Conservation (phyloP, 2,888 invertebrate genomes). For the Caenorhabditis sp. region DNA sequence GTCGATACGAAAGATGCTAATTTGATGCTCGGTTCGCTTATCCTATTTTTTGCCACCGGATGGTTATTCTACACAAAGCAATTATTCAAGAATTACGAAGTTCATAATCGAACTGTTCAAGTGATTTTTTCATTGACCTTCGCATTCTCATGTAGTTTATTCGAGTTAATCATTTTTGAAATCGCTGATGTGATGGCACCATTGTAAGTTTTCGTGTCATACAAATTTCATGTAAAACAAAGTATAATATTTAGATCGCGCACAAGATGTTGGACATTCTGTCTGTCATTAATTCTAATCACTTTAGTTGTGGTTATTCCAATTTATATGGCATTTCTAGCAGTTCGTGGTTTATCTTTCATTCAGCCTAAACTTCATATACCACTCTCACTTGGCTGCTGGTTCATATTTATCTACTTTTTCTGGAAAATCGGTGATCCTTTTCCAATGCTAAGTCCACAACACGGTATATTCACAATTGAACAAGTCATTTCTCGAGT, state of each 20-base stretch:
- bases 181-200: conserved; percentile 91
- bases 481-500: conserved; percentile 87
- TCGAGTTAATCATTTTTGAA: conserved; percentile 98
- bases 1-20: conserved; percentile 38
- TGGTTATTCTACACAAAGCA: conserved; percentile 98
- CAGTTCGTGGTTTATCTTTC: conserved; percentile 8
- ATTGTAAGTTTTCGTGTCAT: conserved; percentile 76
- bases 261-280: conserved; percentile 93
- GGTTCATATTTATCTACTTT: conserved; percentile 90
- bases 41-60: conserved; percentile 89
- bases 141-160: conserved; percentile 96
- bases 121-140: conserved; percentile 94
- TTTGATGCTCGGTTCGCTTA: conserved; percentile 31
- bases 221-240: neutral
- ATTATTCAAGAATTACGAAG: conserved; percentile 62
- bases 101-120: conserved; percentile 79
- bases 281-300: conserved; percentile 87
- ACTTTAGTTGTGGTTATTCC: conserved; percentile 95
- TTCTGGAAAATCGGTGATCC: conserved; percentile 99
- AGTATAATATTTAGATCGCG: conserved; percentile 79
- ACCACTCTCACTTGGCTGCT: conserved; percentile 83
- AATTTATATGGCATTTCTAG: conserved; percentile 83
- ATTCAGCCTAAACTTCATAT: conserved; percentile 76
- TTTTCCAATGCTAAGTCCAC: conserved; percentile 94
- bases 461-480: conserved; percentile 90